Evolutionary conservation across 2,888 invertebrate species (phyloP), one percentile per base, ranked within the genome.

Genomic region (Torymus tubicola): DNA sequence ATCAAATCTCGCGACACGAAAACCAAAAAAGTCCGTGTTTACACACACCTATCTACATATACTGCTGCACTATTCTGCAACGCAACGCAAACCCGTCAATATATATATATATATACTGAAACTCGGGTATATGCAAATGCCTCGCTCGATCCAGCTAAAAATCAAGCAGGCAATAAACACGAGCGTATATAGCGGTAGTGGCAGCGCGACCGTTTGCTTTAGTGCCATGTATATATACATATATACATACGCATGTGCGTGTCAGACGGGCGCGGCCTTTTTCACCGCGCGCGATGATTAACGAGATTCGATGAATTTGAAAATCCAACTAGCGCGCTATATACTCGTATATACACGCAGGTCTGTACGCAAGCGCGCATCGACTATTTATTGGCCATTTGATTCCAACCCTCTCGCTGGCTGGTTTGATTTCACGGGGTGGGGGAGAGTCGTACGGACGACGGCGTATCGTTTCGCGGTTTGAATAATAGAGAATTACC

Each of bases 401-500:
- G 82, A 84, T 84, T 80, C 57, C 65, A 21, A 42, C 55, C 31
- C 50, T 61, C 71, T n/a, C 67, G 31, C 58, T 42, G 60, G 14
- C 18, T 18, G 16, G 67, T 84, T 81, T 81, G 83, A 84, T 84
- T 84, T 83, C 80, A 64, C 74, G 65, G 81, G 71, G 73, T 70
- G 79, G 69, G 53, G 52, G 69, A 3, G 31, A 31, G 31, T 31
- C 0, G 10, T 42, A 42, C 61, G 55, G 50, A 67, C 78, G 75
- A 83, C 84, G 82, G 84, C 84, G 84, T 85, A 86, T 86, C 85
- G 85, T 86, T 87, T 84, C 83, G 81, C 78, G 82, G 84, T 82
- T 85, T 86, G 85, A 87, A 86, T 86, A 87, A 87, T 87, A 84
- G 86, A 87, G 85, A 87, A 87, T 87, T 84, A 86, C 84, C 86